Evolutionary conservation across 1,140 invertebrate genomes (phyloP).

Genomic region (Drosophila chauvacae): DNA sequence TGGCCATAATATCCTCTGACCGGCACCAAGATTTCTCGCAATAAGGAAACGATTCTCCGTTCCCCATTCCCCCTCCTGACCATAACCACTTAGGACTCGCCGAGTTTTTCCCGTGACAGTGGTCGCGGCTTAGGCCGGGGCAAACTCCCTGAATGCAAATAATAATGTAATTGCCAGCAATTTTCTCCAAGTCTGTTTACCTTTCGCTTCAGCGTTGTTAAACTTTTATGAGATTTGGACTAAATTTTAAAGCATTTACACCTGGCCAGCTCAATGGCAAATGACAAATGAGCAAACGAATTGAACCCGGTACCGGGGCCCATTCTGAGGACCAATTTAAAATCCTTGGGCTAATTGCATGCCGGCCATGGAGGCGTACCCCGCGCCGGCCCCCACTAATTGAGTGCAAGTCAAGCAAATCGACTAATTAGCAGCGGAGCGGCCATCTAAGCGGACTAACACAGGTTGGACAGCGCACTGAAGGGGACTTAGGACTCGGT

Average conservation of each 20-base stretch:
- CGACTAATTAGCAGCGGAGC: conserved; percentile 59
- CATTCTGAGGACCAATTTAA: conserved; percentile 31
- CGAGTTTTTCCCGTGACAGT: conserved; percentile 39
- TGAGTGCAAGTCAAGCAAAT: conserved; percentile 71
- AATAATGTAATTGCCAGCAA: conserved; percentile 75
- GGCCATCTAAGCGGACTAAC: conserved; percentile 52
- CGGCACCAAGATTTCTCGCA: conserved; percentile 58
- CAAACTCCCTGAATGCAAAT: conserved; percentile 71
- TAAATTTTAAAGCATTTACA: conserved; percentile 68
- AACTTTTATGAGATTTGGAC: conserved; percentile 57
- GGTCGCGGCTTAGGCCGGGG: conserved; percentile 20
- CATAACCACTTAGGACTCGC: conserved; percentile 61
- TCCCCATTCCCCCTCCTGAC: conserved; percentile 5
- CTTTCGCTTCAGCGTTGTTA: conserved; percentile 31
- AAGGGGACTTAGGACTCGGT: not conserved
- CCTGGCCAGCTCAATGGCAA: conserved; percentile 31
- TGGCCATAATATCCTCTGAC: conserved; percentile 58
- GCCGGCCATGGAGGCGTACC: conserved; percentile 26
- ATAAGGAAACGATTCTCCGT: conserved; percentile 50
- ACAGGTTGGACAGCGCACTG: conserved; percentile 9
- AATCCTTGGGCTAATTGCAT: conserved; percentile 60
- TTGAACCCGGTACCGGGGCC: conserved; percentile 21
- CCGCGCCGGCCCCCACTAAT: conserved; percentile 47
- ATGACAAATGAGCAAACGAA: conserved; percentile 54
- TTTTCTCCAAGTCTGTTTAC: conserved; percentile 45